These are phyloP conservation scores for Sebastiscus albofasciatus DNA, from an alignment of 2,797 vertebrate species.

Conservation along the genomic window DNA sequence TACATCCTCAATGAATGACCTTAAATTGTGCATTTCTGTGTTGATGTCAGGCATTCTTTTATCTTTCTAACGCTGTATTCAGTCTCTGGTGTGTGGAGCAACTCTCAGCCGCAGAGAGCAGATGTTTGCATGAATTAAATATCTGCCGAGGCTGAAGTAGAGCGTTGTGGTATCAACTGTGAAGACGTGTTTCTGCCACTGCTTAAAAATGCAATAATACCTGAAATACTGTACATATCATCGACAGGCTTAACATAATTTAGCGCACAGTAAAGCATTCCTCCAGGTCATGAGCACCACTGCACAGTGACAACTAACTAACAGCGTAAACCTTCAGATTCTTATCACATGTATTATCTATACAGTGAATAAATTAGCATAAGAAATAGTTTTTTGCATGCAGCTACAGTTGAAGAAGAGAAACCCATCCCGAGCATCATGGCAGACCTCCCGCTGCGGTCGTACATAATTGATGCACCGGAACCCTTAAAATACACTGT, in stretches of 20 bases:
- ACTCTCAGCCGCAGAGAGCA: conserved; percentile 49
- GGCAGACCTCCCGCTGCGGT: conserved; percentile 37
- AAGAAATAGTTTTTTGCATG: conserved; percentile 9
- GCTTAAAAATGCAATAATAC: conserved; percentile 24
- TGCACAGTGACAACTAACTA: neutral
- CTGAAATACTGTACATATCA: conserved; percentile 2
- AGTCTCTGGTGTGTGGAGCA: conserved; percentile 29
- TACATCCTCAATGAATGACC: neutral
- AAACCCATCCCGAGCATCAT: conserved; percentile 33
- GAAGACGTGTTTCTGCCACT: conserved; percentile 19
- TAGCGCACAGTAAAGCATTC: conserved; percentile 2
- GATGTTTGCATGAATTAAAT: conserved; percentile 75
- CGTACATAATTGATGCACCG: conserved; percentile 59
- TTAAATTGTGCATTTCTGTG: neutral
- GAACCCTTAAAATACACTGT: conserved; percentile 34
- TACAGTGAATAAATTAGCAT: conserved; percentile 20
- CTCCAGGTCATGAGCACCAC: conserved; percentile 6
- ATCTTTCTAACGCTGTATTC: conserved; percentile 17
- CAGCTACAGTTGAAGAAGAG: conserved; percentile 21
- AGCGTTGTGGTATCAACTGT: conserved; percentile 23
- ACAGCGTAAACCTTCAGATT: neutral
- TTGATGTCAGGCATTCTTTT: neutral
- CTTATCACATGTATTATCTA: neutral
- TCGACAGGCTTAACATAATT: conserved; percentile 16
- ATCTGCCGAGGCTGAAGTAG: conserved; percentile 47